Evolutionary conservation across 2,797 vertebrate genomes (phyloP).

Genomic region (Coccyzus lansbergi): DNA sequence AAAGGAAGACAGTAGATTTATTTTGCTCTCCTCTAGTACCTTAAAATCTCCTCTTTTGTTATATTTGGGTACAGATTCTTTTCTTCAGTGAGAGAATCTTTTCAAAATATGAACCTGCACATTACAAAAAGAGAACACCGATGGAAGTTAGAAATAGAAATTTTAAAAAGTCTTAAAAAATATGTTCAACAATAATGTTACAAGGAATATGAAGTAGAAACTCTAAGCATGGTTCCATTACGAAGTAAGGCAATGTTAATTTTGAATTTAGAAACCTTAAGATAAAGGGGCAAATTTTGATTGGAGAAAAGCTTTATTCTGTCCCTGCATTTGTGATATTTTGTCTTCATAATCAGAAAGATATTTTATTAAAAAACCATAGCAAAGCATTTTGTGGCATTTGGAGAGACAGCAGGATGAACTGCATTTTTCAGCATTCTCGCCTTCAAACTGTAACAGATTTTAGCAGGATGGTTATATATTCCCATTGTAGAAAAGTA

Average conservation of each 20-base stretch:
- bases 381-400: background rate
- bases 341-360: background rate
- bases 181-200: background rate
- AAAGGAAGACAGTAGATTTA: background rate
- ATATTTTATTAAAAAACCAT: accelerated
- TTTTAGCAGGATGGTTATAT: background rate
- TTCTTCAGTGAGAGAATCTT: background rate
- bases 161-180: background rate
- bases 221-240: background rate
- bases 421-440: background rate
- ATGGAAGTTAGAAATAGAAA: background rate
- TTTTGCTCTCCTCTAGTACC: background rate
- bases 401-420: background rate
- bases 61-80: background rate
- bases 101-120: background rate
- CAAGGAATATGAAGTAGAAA: background rate
- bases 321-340: background rate
- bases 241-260: background rate
- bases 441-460: background rate
- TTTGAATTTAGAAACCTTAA: background rate
- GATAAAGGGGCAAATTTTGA: accelerated
- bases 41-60: background rate
- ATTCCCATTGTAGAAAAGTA: background rate
- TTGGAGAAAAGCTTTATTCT: background rate
- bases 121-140: background rate